Evolutionary conservation across 2,888 invertebrate species (phyloP).

Genomic region (Brassicogethes aeneus): DNA sequence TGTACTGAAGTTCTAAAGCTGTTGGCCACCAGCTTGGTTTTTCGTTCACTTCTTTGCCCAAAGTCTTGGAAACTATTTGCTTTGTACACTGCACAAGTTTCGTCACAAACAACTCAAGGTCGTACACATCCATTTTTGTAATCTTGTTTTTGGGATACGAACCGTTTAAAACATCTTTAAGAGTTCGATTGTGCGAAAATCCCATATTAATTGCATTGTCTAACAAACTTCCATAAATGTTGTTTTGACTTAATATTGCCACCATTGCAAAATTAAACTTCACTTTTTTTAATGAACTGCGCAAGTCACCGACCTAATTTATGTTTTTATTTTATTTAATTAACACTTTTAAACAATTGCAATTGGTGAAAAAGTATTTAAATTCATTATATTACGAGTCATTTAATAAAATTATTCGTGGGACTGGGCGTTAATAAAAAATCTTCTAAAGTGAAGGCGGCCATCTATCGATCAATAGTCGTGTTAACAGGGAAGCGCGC

Average conservation of each 20-base stretch:
- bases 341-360: too few relatives aligned
- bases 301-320: too few relatives aligned
- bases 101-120: constrained; percentile 19
- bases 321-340: too few relatives aligned
- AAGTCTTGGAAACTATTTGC: constrained; percentile 1
- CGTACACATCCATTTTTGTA: constrained; percentile 13
- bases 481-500: constrained; percentile 12
- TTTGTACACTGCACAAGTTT: constrained; percentile 18
- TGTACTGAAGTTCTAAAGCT: constrained; percentile 13
- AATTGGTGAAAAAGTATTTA: too few relatives aligned
- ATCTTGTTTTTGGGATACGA: constrained; percentile 10
- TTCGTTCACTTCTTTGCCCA: constrained; percentile 4
- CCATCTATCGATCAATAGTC: constrained; percentile 22
- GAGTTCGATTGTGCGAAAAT: background rate
- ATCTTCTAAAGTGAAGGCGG: too few relatives aligned
- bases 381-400: too few relatives aligned
- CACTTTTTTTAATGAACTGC: too few relatives aligned
- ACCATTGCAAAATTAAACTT: background rate
- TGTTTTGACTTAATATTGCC: background rate
- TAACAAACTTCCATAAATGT: too few relatives aligned
- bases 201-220: too few relatives aligned
- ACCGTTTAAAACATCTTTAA: constrained; percentile 6
- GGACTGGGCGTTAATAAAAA: too few relatives aligned
- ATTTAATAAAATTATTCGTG: too few relatives aligned
- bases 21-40: constrained; percentile 23